These are phyloP conservation scores for Epirrita christyi DNA, from an alignment of 2,888 invertebrate species.

Conservation along the genomic window DNA sequence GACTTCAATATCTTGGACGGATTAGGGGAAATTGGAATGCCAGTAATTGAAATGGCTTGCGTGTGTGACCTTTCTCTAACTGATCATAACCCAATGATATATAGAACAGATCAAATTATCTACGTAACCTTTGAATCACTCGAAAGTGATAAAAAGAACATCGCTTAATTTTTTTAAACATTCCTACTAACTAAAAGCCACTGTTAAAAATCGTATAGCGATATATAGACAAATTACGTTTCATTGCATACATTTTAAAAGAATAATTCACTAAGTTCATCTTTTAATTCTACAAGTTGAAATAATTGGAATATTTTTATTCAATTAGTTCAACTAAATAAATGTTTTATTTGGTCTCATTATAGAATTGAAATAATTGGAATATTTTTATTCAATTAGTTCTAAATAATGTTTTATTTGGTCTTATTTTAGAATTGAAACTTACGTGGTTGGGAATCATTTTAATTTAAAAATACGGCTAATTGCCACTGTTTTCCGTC, in stretches of 20 bases:
- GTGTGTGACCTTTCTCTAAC: constrained; percentile 36
- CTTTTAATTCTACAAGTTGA: too few relatives aligned
- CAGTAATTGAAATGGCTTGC: constrained; percentile 33
- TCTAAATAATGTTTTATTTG: too few relatives aligned
- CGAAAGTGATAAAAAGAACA: not conserved
- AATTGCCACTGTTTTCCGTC: too few relatives aligned
- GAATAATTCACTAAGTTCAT: too few relatives aligned
- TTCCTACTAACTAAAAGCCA: constrained; percentile 5
- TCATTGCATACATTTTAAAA: constrained; percentile 17
- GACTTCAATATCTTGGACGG: constrained; percentile 27
- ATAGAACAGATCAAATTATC: constrained; percentile 13
- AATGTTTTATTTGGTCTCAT: too few relatives aligned
- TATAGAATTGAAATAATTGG: too few relatives aligned
- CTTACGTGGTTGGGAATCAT: too few relatives aligned
- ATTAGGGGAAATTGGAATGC: constrained; percentile 25
- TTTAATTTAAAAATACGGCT: too few relatives aligned
- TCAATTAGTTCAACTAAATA: too few relatives aligned
- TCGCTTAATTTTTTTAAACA: constrained; percentile 1
- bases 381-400: too few relatives aligned
- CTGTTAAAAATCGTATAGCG: constrained; percentile 11
- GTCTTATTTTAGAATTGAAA: too few relatives aligned
- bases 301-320: too few relatives aligned
- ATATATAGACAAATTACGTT: constrained; percentile 15
- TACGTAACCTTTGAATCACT: constrained; percentile 12
- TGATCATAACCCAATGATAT: constrained; percentile 18